Conservation (phyloP, 2,113 vertebrate species). For the Ciconia maguari region DNA sequence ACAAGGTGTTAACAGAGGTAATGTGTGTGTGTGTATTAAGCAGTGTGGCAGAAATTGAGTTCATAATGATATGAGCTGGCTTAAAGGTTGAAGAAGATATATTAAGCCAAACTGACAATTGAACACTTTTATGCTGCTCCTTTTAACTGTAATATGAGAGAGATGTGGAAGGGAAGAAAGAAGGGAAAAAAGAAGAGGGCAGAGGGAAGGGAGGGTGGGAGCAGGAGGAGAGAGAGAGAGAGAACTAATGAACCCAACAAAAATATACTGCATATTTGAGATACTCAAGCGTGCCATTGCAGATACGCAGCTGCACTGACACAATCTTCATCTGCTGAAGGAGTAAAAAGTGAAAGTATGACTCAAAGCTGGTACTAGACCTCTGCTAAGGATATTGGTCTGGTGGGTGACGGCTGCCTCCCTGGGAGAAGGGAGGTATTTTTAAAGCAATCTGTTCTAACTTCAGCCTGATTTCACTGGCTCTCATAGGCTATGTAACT, state of each 20-base stretch:
- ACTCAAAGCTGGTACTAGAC: not conserved
- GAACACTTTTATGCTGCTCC: not conserved
- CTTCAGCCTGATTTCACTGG: not conserved
- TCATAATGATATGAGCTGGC: not conserved
- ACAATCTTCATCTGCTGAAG: not conserved
- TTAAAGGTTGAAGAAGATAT: not conserved
- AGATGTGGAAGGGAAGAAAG: not conserved
- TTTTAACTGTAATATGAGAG: not conserved
- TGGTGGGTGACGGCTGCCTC: not conserved
- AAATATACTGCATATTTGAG: not conserved
- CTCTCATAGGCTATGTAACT: not conserved
- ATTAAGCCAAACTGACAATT: not conserved
- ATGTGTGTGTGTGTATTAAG: not conserved
- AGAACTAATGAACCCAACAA: not conserved
- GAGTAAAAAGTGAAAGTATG: not conserved
- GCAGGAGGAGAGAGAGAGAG: not conserved
- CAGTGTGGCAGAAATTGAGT: not conserved
- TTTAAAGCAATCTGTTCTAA: not conserved
- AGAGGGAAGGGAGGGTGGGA: too few relatives aligned
- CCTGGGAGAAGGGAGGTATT: not conserved
- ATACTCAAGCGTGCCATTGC: not conserved
- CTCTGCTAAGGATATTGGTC: not conserved
- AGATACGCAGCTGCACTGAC: not conserved
- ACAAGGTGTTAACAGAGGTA: not conserved
- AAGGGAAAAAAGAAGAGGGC: not conserved